phyloP scores from a whole-genome alignment of 2,888 invertebrate species.

The Eupithecia pulchellata region DNA sequence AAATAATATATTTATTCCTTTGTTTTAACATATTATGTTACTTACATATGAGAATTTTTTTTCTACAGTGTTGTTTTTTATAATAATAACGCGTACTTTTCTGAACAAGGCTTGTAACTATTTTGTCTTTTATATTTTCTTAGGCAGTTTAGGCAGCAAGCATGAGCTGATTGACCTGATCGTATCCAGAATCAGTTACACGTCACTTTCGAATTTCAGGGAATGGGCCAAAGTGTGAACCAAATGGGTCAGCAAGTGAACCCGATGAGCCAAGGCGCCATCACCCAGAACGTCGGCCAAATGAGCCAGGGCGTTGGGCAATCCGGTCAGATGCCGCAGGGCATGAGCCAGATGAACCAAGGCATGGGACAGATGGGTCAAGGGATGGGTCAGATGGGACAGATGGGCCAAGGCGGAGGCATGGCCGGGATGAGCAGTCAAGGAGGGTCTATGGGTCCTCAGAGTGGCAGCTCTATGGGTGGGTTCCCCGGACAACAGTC shows the following conservation, averaged over 20 bases:
- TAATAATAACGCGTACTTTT: no score
- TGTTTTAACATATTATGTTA: no score
- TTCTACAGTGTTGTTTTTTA: no score
- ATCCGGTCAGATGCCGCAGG: conserved; percentile 74
- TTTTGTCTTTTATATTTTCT: neutral
- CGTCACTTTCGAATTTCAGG: conserved; percentile 55
- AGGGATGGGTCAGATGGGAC: conserved; percentile 84
- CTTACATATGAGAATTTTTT: no score
- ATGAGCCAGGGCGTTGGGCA: conserved; percentile 82
- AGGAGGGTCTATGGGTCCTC: conserved; percentile 79
- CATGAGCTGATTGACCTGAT: neutral
- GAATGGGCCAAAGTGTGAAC: conserved; percentile 78
- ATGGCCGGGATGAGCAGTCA: conserved; percentile 83
- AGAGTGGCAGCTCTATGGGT: conserved; percentile 78
- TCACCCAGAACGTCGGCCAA: conserved; percentile 78
- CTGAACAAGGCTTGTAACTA: neutral
- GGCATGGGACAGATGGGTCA: conserved; percentile 81
- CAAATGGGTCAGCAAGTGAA: conserved; percentile 83
- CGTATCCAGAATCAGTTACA: neutral
- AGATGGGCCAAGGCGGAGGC: conserved; percentile 78
- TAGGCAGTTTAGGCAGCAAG: neutral
- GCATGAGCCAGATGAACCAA: conserved; percentile 78
- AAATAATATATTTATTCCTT: no score
- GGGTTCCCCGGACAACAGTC: conserved; percentile 84
- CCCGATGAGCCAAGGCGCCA: conserved; percentile 78